phyloP scores from a whole-genome alignment of 1,140 invertebrate species.

The Microvelia longipes region DNA sequence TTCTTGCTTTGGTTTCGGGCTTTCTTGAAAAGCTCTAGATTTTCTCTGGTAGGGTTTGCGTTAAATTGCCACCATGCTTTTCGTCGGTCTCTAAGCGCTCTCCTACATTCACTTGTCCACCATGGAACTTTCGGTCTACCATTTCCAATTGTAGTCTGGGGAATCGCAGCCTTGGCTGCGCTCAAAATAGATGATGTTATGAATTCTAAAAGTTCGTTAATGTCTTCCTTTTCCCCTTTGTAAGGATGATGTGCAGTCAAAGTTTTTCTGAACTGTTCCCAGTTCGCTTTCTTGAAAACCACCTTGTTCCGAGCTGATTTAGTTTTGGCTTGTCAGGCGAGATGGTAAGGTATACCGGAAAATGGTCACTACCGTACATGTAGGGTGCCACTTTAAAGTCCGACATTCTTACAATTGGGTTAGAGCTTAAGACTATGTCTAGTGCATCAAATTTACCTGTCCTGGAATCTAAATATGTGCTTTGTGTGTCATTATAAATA shows the following conservation, averaged over 20 bases:
- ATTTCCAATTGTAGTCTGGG: not conserved
- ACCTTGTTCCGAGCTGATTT: not conserved
- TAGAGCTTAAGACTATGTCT: too few species aligned
- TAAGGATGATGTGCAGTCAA: not conserved
- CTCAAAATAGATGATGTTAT: not conserved
- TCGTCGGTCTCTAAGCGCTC: not conserved
- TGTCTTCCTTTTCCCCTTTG: not conserved
- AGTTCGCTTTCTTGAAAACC: not conserved
- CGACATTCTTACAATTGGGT: too few species aligned
- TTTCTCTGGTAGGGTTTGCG: not conserved
- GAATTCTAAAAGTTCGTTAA: not conserved
- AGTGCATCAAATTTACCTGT: too few species aligned
- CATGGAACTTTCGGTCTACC: not conserved
- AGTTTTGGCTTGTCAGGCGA: not conserved
- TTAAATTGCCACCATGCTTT: not conserved
- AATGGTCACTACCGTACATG: not conserved
- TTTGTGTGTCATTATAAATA: too few species aligned
- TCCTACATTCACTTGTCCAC: not conserved
- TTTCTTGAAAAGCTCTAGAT: not conserved
- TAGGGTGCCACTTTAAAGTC: not conserved
- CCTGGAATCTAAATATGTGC: too few species aligned
- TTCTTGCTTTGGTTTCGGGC: not conserved
- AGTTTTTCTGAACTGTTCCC: not conserved
- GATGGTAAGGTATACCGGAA: not conserved
- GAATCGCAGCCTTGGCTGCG: not conserved